A percentile compares a stretch with the other conserved stretches of the same genome.
These are phyloP conservation scores for Ispidina picta DNA, from an alignment of 2,797 vertebrate species.

Conservation along the genomic window DNA sequence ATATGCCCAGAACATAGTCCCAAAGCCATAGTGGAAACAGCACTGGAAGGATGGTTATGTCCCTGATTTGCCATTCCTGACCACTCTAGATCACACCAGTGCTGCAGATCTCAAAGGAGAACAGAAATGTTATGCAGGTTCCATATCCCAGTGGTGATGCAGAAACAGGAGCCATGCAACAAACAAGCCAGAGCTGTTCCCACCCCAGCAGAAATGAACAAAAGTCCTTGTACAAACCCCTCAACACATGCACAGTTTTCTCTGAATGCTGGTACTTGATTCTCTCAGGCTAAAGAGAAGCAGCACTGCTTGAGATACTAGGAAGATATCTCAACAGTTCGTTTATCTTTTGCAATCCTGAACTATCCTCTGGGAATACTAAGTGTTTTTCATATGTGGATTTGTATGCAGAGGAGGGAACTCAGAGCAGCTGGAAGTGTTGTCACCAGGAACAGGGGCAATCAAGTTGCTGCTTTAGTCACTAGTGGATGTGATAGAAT, in stretches of 20 bases:
- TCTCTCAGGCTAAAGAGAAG: not conserved
- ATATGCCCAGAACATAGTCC: not conserved
- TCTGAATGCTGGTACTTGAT: not conserved
- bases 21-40: not conserved
- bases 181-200: not conserved
- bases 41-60: not conserved
- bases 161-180: not conserved
- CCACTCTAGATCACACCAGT: not conserved
- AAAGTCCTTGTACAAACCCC: not conserved
- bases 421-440: constrained; percentile 19
- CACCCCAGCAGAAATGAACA: not conserved
- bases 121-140: not conserved
- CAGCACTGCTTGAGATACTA: not conserved
- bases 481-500: not conserved
- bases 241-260: not conserved
- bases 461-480: constrained; percentile 34
- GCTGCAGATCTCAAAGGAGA: not conserved
- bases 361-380: constrained; percentile 15
- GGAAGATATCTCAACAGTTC: not conserved
- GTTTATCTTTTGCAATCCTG: not conserved
- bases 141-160: not conserved
- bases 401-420: constrained; percentile 50
- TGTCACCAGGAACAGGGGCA: constrained; percentile 4
- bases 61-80: not conserved
- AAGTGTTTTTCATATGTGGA: constrained; percentile 13